phyloP scores from a whole-genome alignment of 2,113 vertebrate genomes.

The Brachypteracias leptosomus region DNA sequence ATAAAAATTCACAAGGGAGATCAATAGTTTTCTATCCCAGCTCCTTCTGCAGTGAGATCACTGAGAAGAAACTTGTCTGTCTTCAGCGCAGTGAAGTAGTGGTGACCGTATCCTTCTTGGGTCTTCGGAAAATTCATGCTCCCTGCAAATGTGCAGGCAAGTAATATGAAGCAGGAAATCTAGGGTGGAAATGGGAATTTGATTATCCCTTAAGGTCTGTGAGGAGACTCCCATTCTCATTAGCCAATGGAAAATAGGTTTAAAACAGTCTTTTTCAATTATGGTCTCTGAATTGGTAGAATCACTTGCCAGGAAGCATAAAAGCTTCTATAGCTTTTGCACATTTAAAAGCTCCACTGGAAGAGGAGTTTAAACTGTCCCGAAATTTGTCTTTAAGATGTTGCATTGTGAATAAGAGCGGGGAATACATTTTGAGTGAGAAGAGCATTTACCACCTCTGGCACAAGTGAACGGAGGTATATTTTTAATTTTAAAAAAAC shows the following conservation, averaged over 20 bases:
- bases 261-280: slow-evolving; percentile 36
- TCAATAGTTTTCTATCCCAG: not conserved
- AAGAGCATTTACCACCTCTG: not conserved
- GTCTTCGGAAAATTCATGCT: not conserved
- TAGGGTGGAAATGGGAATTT: slow-evolving; percentile 13
- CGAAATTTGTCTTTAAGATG: slow-evolving; percentile 35
- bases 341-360: slow-evolving; percentile 13
- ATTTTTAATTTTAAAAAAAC: not conserved
- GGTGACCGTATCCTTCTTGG: not conserved
- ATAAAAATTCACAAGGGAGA: not conserved
- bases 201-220: slow-evolving; percentile 11
- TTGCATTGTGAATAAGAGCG: not conserved
- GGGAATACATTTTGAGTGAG: not conserved
- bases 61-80: not conserved
- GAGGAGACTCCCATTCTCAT: slow-evolving; percentile 20
- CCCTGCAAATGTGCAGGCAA: not conserved
- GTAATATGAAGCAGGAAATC: not conserved
- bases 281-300: not conserved
- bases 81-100: not conserved
- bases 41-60: not conserved
- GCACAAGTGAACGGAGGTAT: not conserved
- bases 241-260: not conserved
- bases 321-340: slow-evolving; percentile 33
- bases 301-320: slow-evolving; percentile 49
- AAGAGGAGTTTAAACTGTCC: slow-evolving; percentile 14